Percentiles rank a stretch among this genome's conserved stretches.
phyloP scores from a whole-genome alignment of 35 echinoderm and acorn worm species.

The Nesometra sesokonis region DNA sequence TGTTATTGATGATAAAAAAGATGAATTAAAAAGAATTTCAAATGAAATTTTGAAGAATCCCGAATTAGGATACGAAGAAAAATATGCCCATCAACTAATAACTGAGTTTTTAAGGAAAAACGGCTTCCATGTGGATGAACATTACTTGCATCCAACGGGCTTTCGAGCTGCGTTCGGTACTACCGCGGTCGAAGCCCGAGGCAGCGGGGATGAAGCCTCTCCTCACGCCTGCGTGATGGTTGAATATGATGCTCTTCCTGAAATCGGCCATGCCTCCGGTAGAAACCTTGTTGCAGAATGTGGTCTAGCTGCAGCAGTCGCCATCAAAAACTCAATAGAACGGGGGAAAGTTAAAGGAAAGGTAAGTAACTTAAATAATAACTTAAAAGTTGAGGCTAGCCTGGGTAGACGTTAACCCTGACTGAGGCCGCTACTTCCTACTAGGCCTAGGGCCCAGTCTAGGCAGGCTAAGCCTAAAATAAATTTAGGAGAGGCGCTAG shows the following conservation, averaged over 20 bases:
- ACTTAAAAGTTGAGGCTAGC: neutral
- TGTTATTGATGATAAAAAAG: neutral
- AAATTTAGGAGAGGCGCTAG: too few species aligned
- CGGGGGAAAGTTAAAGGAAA: slow-evolving; percentile 32
- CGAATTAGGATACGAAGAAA: slow-evolving; percentile 52
- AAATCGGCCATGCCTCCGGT: slow-evolving; percentile 64
- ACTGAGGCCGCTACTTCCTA: neutral
- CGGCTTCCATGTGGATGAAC: slow-evolving; percentile 57
- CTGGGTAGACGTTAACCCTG: neutral
- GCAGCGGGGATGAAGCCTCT: neutral
- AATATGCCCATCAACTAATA: slow-evolving; percentile 45
- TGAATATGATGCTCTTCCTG: slow-evolving; percentile 67
- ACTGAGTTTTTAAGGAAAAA: slow-evolving; percentile 40
- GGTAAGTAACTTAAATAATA: slow-evolving; percentile 17
- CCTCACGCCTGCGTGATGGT: slow-evolving; percentile 45
- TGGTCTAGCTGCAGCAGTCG: slow-evolving; percentile 37
- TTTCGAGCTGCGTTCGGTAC: slow-evolving; percentile 41
- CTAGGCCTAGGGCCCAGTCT: neutral
- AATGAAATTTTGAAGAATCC: slow-evolving; percentile 72
- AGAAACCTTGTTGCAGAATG: slow-evolving; percentile 52
- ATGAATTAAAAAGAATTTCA: neutral
- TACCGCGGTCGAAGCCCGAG: neutral
- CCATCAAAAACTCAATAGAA: slow-evolving; percentile 46
- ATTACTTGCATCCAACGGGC: slow-evolving; percentile 28
- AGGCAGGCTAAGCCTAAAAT: neutral